These are phyloP conservation scores for Oppia nitens DNA, from an alignment of 1,140 invertebrate species.

Conservation along the genomic window DNA sequence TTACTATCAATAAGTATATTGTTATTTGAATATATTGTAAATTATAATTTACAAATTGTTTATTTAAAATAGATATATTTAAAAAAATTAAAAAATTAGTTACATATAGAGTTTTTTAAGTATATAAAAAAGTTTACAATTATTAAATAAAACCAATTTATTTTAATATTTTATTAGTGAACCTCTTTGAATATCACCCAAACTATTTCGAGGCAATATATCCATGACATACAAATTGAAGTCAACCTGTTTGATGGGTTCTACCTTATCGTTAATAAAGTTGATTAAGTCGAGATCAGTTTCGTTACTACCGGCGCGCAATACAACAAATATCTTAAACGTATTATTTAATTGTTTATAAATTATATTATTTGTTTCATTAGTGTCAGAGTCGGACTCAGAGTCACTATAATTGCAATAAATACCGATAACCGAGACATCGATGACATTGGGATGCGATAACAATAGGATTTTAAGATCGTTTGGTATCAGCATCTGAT, in stretches of 20 bases:
- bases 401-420: neutral
- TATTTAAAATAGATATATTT: no score
- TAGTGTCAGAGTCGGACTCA: neutral
- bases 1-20: no score
- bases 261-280: neutral
- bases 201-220: neutral
- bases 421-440: neutral
- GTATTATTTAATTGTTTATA: neutral
- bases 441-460: neutral
- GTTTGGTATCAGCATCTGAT: neutral
- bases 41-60: no score
- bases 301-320: neutral
- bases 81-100: no score
- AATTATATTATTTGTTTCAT: neutral
- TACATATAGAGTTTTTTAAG: no score
- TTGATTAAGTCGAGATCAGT: neutral
- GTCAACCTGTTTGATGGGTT: neutral
- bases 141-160: no score
- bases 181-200: neutral
- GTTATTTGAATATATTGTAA: no score
- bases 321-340: neutral
- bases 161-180: neutral
- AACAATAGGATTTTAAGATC: neutral
- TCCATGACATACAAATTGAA: neutral
- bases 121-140: no score